Percentiles rank a stretch among this genome's conserved stretches.
These are phyloP conservation scores for Xenopus laevis DNA, from an alignment of 2,113 vertebrate genomes.

Conservation along the genomic window DNA sequence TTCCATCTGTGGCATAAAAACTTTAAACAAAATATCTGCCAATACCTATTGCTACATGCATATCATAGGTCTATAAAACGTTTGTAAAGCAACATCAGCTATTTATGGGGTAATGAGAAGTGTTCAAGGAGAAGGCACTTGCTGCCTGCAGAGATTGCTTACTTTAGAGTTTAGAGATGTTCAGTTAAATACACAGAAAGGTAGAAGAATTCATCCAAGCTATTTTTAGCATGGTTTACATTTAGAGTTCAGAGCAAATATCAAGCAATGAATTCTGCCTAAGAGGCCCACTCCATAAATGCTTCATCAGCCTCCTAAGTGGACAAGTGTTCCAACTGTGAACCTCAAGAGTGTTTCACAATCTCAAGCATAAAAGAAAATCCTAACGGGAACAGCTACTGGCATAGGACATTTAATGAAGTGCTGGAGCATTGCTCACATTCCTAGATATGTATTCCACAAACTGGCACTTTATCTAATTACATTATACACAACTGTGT, in stretches of 20 bases:
- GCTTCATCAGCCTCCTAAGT: background rate
- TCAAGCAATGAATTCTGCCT: conserved; percentile 5
- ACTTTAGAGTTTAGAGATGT: background rate
- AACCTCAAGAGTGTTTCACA: background rate
- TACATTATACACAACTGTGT: too few species aligned
- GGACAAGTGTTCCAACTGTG: background rate
- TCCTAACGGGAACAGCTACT: background rate
- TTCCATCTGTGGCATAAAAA: too few species aligned
- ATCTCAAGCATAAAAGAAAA: background rate
- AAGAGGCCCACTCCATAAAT: background rate
- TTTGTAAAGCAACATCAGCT: background rate
- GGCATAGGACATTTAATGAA: background rate
- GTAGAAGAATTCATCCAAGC: conserved; percentile 1
- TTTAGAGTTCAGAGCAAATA: too few species aligned
- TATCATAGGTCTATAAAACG: too few species aligned
- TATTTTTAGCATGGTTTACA: conserved; percentile 10
- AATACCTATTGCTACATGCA: too few species aligned
- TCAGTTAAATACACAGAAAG: conserved; percentile 5
- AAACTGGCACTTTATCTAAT: too few species aligned
- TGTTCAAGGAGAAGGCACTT: background rate
- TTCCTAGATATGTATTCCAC: background rate
- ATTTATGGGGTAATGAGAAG: background rate
- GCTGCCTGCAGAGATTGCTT: background rate
- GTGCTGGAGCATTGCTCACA: background rate
- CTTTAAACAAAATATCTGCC: too few species aligned